Conservation (phyloP, 2,797 vertebrate genomes). For the Labeo calbasu region DNA sequence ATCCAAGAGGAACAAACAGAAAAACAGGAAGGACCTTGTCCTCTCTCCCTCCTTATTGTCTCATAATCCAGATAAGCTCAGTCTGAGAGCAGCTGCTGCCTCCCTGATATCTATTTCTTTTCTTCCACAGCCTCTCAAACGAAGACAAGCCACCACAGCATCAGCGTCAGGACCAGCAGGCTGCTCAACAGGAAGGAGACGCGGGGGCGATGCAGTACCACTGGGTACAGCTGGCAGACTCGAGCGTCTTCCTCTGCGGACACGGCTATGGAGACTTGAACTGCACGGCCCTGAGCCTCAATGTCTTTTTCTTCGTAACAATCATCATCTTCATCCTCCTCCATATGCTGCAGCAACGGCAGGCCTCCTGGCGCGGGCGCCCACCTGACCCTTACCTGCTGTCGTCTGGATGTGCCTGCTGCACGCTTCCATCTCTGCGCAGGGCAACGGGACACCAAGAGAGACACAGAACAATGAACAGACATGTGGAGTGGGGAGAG, state of each 20-base stretch:
- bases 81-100: slow-evolving; percentile 11
- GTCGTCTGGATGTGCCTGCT: slow-evolving; percentile 83
- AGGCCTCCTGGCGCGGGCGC: slow-evolving; percentile 73
- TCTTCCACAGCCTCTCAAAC: slow-evolving; percentile 72
- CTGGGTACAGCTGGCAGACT: slow-evolving; percentile 79
- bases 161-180: slow-evolving; percentile 83
- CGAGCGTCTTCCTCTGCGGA: slow-evolving; percentile 81
- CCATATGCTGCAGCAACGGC: slow-evolving; percentile 63
- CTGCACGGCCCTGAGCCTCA: slow-evolving; percentile 61
- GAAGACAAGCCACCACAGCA: slow-evolving; percentile 89
- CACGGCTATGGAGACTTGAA: slow-evolving; percentile 85
- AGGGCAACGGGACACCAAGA: slow-evolving; percentile 86
- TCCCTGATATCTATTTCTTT: background rate
- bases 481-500: slow-evolving; percentile 77
- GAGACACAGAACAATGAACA: slow-evolving; percentile 94
- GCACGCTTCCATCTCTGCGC: slow-evolving; percentile 86
- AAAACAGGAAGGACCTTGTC: background rate
- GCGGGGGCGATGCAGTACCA: slow-evolving; percentile 75
- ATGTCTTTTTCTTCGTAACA: slow-evolving; percentile 46
- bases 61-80: slow-evolving; percentile 9
- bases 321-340: slow-evolving; percentile 72
- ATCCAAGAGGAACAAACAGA: background rate
- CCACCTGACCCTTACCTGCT: slow-evolving; percentile 83
- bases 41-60: background rate
- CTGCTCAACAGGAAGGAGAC: slow-evolving; percentile 87